phyloP scores from a whole-genome alignment of 2,797 vertebrate species.

The Coregonus sp. region DNA sequence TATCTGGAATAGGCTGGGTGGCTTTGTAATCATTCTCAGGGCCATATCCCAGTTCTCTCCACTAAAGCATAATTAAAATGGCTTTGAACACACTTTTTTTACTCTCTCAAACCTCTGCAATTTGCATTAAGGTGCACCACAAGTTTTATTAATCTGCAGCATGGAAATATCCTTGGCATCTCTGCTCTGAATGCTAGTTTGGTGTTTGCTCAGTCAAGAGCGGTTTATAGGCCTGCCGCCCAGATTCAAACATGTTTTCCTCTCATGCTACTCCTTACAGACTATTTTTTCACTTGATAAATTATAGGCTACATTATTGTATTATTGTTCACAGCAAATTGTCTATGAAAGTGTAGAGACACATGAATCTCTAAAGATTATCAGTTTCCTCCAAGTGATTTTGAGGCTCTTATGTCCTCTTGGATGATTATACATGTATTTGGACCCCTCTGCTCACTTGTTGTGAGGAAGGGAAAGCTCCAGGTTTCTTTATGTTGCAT shows the following conservation, averaged over 20 bases:
- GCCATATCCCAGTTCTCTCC: background rate
- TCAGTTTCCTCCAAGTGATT: background rate
- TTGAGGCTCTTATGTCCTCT: too few species aligned
- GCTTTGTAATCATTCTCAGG: background rate
- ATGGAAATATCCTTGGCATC: background rate
- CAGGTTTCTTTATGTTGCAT: slow-evolving; percentile 69
- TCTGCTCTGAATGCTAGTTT: background rate
- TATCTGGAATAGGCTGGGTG: background rate
- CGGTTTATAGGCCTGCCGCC: background rate
- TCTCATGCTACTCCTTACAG: background rate
- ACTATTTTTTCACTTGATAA: background rate
- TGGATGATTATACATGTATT: too few species aligned
- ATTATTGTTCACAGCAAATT: background rate
- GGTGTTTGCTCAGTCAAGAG: background rate
- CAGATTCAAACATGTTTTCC: background rate
- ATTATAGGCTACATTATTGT: background rate
- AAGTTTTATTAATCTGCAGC: background rate
- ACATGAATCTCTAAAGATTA: background rate
- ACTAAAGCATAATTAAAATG: background rate
- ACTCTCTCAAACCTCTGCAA: background rate
- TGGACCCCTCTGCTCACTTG: background rate
- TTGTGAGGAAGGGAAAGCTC: slow-evolving; percentile 9
- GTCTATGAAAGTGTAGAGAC: background rate
- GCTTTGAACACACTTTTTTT: too few species aligned
- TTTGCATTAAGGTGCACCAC: background rate